These are phyloP conservation scores for Hoplodrina ambigua DNA, from an alignment of 2,888 invertebrate species.

Conservation along the genomic window DNA sequence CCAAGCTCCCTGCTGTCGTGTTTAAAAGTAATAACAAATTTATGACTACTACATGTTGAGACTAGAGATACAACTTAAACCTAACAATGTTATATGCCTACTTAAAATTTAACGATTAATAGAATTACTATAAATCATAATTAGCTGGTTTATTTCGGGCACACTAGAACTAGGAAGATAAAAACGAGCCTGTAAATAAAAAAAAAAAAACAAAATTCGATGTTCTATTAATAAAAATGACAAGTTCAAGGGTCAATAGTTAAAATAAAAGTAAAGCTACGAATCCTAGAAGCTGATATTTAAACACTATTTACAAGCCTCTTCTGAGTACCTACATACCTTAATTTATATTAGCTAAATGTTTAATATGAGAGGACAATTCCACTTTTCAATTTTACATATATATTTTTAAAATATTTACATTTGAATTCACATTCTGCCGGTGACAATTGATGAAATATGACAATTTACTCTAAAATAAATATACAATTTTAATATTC, in stretches of 20 bases:
- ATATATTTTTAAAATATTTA: conserved; percentile 77
- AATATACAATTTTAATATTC: conserved; percentile 50
- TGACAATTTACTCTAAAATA: conserved; percentile 62
- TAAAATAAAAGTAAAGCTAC: conserved; percentile 63
- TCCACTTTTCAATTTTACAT: conserved; percentile 79
- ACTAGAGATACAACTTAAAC: conserved; percentile 86
- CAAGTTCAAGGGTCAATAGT: conserved; percentile 55
- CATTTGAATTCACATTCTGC: conserved; percentile 75
- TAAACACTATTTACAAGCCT: conserved; percentile 86
- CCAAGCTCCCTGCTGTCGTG: conserved; percentile 44
- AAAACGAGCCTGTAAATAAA: conserved; percentile 56
- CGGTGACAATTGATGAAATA: conserved; percentile 66
- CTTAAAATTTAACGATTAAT: conserved; percentile 70
- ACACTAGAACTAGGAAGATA: conserved; percentile 55
- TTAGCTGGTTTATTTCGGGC: conserved; percentile 75
- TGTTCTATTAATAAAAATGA: conserved; percentile 68
- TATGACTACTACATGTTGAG: conserved; percentile 85
- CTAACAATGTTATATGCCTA: conserved; percentile 67
- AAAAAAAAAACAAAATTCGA: conserved; percentile 71
- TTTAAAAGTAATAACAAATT: conserved; percentile 75
- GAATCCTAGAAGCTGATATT: conserved; percentile 71
- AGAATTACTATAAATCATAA: conserved; percentile 66
- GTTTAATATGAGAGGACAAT: conserved; percentile 80
- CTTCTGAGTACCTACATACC: conserved; percentile 73
- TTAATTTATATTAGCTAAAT: conserved; percentile 69